Conservation (phyloP, 1,140 invertebrate genomes). For the Pseudomyrmex cubaensis region DNA sequence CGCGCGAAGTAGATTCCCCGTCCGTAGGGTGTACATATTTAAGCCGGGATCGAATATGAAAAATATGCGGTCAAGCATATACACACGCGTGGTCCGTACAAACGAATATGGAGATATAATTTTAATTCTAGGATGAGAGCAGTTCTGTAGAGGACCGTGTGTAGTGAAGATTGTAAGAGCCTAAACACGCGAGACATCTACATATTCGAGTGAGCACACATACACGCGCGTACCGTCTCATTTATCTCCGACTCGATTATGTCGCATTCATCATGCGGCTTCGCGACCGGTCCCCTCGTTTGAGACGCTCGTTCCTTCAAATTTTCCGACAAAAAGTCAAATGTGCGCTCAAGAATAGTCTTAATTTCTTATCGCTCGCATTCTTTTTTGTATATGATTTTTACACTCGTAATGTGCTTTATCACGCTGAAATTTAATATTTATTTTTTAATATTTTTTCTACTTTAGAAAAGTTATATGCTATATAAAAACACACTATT, state of each 20-base stretch:
- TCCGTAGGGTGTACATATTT: not conserved
- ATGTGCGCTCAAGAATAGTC: too few relatives aligned
- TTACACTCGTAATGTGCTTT: too few relatives aligned
- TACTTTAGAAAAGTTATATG: too few relatives aligned
- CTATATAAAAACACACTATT: too few relatives aligned
- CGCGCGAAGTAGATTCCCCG: not conserved
- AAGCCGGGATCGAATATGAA: conserved; percentile 1
- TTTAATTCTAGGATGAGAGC: conserved; percentile 42
- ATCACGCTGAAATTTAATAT: too few relatives aligned
- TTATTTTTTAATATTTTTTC: too few relatives aligned
- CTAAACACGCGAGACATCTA: not conserved
- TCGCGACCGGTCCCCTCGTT: not conserved
- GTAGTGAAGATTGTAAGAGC: not conserved
- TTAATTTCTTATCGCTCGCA: too few relatives aligned
- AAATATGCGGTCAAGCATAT: conserved; percentile 1
- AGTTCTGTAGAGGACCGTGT: conserved; percentile 3
- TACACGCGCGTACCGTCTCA: conserved; percentile 20
- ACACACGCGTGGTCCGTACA: not conserved
- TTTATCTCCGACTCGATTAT: conserved; percentile 56
- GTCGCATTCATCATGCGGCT: conserved; percentile 57
- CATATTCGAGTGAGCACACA: not conserved
- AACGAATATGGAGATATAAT: conserved; percentile 2
- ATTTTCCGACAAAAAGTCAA: conserved; percentile 11
- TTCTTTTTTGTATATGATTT: too few relatives aligned
- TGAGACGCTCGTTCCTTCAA: conserved; percentile 20